Evolutionary conservation across 2,888 invertebrate genomes (phyloP), one percentile per base, ranked within the genome.

Genomic region (Hipparchia semele): DNA sequence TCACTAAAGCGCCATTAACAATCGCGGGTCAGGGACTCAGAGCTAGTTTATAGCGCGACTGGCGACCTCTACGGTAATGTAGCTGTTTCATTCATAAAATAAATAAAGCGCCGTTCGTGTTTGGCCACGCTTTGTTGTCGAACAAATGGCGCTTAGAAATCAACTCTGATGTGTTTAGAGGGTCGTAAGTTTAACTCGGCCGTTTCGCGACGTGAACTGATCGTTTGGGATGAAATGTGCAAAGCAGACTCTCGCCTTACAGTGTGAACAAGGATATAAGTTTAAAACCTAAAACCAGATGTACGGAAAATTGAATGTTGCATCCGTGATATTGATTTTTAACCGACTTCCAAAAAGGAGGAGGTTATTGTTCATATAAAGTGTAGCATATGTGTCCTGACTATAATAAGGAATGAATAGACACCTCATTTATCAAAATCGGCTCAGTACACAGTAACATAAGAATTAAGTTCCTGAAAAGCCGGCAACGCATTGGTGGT

Each of bases 51-150:
- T 67, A 68, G 56, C 49, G 66, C 61, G 39, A 45, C 54, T 53
- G 68, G 61, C 74, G 72, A 76, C 77, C 74, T 59, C 70, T 66
- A 72, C 67, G 64, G 66, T 65, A 76, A 73, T 73, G 76, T 75
- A 71, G 76, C 77, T 74, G 76, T 74, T 78, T 77, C 80, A 79
- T 79, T 80, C 79, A 80, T 78, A 80, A 80, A 78, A 80, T 80
- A 80, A 81, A 81, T 76, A 80, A 77, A 54, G 74, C 67, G 39
- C 76, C 62, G 71, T 79, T 78, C 81, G 78, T 80, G 80, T 75
- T 77, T 72, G 74, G 72, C 71, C 65, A 75, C 76, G 75, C 79
- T 80, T 80, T 81, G 80, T 81, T 77, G 76, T 76, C 76, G 70
- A 74, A 77, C 74, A 69, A 77, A 79, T 76, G 73, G 71, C 66